These are phyloP conservation scores for Buphagus erythrorhynchus DNA, from an alignment of 2,797 vertebrate species.

Conservation along the genomic window DNA sequence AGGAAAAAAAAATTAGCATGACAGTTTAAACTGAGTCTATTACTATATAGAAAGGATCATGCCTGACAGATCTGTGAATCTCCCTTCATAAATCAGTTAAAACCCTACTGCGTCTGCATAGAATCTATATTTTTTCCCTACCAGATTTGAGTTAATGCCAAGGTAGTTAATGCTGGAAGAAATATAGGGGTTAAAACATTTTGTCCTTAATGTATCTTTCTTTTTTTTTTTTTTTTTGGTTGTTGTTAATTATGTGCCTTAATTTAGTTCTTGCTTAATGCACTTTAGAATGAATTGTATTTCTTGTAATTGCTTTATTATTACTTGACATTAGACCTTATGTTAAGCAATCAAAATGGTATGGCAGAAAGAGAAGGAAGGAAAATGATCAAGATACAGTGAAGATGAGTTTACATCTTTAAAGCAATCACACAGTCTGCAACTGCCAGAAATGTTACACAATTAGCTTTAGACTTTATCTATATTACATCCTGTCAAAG, in stretches of 20 bases:
- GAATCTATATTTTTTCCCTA: not conserved
- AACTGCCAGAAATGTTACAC: not conserved
- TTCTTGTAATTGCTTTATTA: slow-evolving; percentile 70
- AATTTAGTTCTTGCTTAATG: slow-evolving; percentile 69
- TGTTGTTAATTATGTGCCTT: slow-evolving; percentile 56
- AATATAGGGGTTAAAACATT: slow-evolving; percentile 54
- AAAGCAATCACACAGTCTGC: not conserved
- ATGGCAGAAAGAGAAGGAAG: not conserved
- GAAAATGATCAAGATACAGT: slow-evolving; percentile 15
- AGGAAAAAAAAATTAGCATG: not conserved
- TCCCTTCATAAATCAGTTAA: slow-evolving; percentile 1
- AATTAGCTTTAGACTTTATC: not conserved
- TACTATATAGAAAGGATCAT: not conserved
- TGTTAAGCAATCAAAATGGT: slow-evolving; percentile 56
- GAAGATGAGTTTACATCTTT: slow-evolving; percentile 37
- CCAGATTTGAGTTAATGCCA: not conserved
- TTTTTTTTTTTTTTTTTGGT: not conserved
- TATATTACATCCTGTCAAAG: not conserved
- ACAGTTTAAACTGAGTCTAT: slow-evolving; percentile 18
- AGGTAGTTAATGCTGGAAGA: not conserved
- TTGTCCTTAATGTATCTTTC: not conserved
- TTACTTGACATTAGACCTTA: slow-evolving; percentile 62
- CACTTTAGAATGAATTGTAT: slow-evolving; percentile 56
- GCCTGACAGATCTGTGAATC: not conserved
- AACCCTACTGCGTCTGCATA: not conserved